Percentiles rank a stretch among this genome's conserved stretches.
Evolutionary conservation across 2,888 invertebrate species (phyloP).

Genomic region (Drosophila aldrichi): DNA sequence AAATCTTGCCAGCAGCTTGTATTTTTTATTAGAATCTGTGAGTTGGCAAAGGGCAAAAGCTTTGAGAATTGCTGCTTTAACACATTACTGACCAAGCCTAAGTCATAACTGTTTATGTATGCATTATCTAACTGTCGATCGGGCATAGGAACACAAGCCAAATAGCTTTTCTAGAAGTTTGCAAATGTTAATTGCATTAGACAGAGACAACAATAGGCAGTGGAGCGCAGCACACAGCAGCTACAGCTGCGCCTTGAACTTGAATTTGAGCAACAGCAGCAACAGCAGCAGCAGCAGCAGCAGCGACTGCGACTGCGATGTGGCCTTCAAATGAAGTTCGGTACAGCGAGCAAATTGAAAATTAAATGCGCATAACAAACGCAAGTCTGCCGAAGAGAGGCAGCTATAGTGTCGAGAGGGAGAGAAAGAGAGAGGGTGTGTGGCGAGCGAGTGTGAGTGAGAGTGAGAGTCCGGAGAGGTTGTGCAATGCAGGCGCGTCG

Average conservation of each 20-base stretch:
- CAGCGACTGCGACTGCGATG: constrained; percentile 28
- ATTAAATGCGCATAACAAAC: constrained; percentile 69
- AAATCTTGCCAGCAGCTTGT: constrained; percentile 10
- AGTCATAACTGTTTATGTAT: constrained; percentile 64
- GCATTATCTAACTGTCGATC: constrained; percentile 21
- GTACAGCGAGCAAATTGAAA: constrained; percentile 58
- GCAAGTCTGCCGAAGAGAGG: constrained; percentile 23
- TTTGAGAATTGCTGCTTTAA: not conserved
- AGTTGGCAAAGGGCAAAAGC: constrained; percentile 8
- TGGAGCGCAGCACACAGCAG: constrained; percentile 1
- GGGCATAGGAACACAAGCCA: not conserved
- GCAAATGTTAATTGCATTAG: constrained; percentile 56
- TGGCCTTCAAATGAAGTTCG: constrained; percentile 69
- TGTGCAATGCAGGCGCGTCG: constrained; percentile 57
- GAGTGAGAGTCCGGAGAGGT: constrained; percentile 21
- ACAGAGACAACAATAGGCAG: constrained; percentile 28
- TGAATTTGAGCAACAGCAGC: constrained; percentile 40
- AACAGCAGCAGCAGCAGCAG: not conserved
- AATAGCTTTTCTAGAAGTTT: constrained; percentile 22
- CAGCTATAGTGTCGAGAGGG: not conserved
- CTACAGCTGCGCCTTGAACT: constrained; percentile 56
- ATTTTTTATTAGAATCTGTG: constrained; percentile 30
- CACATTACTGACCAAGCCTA: constrained; percentile 82
- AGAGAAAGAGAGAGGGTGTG: constrained; percentile 5
- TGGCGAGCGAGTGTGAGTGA: constrained; percentile 1